These are phyloP conservation scores for Boleophthalmus pectinirostris DNA, from an alignment of 2,113 vertebrate genomes.

Conservation along the genomic window DNA sequence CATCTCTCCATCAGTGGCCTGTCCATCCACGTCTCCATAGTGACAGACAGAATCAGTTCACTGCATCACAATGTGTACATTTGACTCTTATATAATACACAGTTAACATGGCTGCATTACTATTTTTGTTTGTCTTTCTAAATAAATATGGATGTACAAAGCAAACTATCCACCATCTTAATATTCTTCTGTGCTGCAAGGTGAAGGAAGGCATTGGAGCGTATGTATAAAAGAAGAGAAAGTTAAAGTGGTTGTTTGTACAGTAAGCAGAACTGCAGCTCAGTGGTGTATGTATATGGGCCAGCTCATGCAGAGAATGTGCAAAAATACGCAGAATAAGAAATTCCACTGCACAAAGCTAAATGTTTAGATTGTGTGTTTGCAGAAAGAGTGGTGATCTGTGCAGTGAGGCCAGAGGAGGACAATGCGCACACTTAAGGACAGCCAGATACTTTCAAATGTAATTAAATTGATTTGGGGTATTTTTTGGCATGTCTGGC, in stretches of 20 bases:
- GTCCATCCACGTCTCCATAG: not conserved
- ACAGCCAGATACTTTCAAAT: not conserved
- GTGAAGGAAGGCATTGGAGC: not conserved
- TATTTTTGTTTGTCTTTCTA: not conserved
- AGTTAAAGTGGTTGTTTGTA: not conserved
- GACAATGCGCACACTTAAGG: slow-evolving; percentile 17
- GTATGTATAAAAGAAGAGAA: not conserved
- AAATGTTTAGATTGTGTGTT: slow-evolving; percentile 4
- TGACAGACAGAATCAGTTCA: slow-evolving; percentile 4
- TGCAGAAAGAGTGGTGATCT: slow-evolving; percentile 8
- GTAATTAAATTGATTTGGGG: not conserved
- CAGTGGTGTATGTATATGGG: slow-evolving; percentile 1
- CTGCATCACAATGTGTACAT: not conserved
- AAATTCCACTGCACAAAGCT: slow-evolving; percentile 12
- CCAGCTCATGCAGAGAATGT: slow-evolving; percentile 7
- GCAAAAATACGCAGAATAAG: slow-evolving; percentile 23
- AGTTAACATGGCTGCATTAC: not conserved
- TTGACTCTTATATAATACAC: not conserved
- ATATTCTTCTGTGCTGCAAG: no score
- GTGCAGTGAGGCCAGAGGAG: slow-evolving; percentile 19
- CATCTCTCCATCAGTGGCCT: not conserved
- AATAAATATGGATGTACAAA: not conserved
- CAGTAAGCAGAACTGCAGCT: not conserved
- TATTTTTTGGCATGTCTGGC: not conserved
- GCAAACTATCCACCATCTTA: no score